phyloP scores from a whole-genome alignment of 2,113 vertebrate species.

The Cyanistes caeruleus region DNA sequence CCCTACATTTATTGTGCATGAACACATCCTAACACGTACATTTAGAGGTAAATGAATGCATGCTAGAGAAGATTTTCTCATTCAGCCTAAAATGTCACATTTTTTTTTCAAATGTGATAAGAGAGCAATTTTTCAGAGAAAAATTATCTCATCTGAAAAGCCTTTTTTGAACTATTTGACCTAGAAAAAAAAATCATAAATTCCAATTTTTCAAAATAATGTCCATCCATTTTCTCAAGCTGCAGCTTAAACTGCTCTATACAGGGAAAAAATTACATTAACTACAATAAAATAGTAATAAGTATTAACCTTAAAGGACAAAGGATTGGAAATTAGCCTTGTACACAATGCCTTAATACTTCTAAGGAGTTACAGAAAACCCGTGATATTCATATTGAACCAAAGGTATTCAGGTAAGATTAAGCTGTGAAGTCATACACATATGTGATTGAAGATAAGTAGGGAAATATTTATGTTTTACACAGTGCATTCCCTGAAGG shows the following conservation, averaged over 20 bases:
- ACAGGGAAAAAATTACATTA: background rate
- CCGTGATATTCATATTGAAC: background rate
- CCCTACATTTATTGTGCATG: background rate
- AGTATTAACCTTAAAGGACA: background rate
- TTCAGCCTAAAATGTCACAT: background rate
- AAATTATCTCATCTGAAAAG: background rate
- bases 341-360: background rate
- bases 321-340: background rate
- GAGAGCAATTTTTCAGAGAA: background rate
- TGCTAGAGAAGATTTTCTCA: background rate
- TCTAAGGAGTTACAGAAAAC: background rate
- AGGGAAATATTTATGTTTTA: background rate
- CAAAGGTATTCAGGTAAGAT: background rate
- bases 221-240: background rate
- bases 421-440: background rate
- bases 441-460: background rate
- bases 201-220: background rate
- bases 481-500: background rate
- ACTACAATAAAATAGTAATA: background rate
- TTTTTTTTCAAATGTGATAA: background rate
- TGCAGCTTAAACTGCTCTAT: background rate
- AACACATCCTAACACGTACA: background rate
- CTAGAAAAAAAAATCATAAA: background rate
- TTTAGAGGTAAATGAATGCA: background rate
- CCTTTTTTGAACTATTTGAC: background rate